Percentiles rank a stretch among this genome's conserved stretches.
These are phyloP conservation scores for Metridium senile DNA, from an alignment of 92 coral and sea anemone species.

Conservation along the genomic window DNA sequence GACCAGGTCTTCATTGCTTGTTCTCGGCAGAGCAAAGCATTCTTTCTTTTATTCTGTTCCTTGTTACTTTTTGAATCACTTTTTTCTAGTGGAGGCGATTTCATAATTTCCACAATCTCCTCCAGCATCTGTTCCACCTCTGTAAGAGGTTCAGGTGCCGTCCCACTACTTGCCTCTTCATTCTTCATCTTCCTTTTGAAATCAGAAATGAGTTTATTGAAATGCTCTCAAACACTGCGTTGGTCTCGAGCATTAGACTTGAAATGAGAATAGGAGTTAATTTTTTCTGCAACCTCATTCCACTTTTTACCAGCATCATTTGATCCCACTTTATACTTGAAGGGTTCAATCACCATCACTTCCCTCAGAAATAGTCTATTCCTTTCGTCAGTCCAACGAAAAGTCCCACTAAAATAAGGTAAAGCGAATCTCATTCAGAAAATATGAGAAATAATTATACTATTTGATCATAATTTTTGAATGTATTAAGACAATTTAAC, in stretches of 20 bases:
- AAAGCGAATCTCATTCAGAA: too few relatives aligned
- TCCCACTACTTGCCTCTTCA: slow-evolving; percentile 41
- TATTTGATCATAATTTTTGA: too few relatives aligned
- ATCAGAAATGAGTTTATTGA: slow-evolving; percentile 39
- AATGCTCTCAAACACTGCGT: slow-evolving; percentile 43
- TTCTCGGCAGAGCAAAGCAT: slow-evolving; percentile 32
- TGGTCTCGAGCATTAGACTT: slow-evolving; percentile 34
- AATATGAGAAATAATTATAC: too few relatives aligned
- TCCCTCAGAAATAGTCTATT: slow-evolving; percentile 34
- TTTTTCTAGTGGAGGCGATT: not conserved
- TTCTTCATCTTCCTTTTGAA: slow-evolving; percentile 28
- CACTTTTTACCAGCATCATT: slow-evolving; percentile 49
- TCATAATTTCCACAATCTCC: slow-evolving; percentile 45
- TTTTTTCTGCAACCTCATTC: slow-evolving; percentile 40
- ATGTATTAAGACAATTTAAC: too few relatives aligned
- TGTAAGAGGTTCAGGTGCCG: slow-evolving; percentile 40
- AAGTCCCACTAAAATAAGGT: slow-evolving; percentile 45
- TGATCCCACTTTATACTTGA: slow-evolving; percentile 29
- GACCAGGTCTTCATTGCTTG: slow-evolving; percentile 58
- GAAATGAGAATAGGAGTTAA: slow-evolving; percentile 26
- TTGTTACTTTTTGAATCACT: not conserved
- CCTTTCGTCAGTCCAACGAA: slow-evolving; percentile 42
- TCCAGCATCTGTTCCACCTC: slow-evolving; percentile 38
- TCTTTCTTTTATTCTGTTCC: slow-evolving; percentile 38
- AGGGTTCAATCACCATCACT: slow-evolving; percentile 40